phyloP scores from a whole-genome alignment of 1,140 invertebrate genomes.

The Eurytemora carolleeae region DNA sequence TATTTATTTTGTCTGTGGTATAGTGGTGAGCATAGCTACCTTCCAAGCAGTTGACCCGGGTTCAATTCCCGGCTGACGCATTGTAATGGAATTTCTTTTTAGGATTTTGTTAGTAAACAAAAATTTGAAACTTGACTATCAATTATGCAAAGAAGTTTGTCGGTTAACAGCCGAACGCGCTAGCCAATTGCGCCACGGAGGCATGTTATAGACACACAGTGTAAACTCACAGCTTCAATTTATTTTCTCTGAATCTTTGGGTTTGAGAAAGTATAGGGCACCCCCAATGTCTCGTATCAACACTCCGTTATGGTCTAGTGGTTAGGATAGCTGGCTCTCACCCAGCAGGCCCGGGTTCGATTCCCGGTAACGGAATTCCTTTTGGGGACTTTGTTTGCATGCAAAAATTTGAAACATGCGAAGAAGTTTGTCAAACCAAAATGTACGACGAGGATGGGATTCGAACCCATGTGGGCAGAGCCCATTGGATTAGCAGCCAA shows the following conservation, averaged over 20 bases:
- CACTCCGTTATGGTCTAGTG: background rate
- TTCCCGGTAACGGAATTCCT: background rate
- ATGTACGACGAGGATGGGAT: conserved; percentile 5
- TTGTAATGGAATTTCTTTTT: too few relatives aligned
- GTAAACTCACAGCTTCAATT: background rate
- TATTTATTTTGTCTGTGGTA: too few relatives aligned
- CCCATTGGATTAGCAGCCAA: background rate
- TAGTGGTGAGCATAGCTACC: too few relatives aligned
- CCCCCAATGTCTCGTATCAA: background rate
- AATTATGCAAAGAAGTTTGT: too few relatives aligned
- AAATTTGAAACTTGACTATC: too few relatives aligned
- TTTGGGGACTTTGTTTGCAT: background rate
- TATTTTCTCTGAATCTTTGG: background rate
- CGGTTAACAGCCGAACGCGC: background rate
- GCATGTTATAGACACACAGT: background rate
- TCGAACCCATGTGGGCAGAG: background rate
- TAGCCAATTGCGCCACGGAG: background rate
- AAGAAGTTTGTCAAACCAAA: too few relatives aligned
- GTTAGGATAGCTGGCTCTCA: background rate
- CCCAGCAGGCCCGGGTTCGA: background rate
- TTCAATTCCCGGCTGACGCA: too few relatives aligned
- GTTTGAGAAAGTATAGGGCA: too few relatives aligned
- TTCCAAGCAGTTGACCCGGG: too few relatives aligned
- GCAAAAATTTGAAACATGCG: background rate
- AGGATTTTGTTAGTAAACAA: too few relatives aligned